A percentile compares a stretch with the other conserved stretches of the same genome.
phyloP scores from a whole-genome alignment of 2,797 vertebrate species.

The Sylvia borin region DNA sequence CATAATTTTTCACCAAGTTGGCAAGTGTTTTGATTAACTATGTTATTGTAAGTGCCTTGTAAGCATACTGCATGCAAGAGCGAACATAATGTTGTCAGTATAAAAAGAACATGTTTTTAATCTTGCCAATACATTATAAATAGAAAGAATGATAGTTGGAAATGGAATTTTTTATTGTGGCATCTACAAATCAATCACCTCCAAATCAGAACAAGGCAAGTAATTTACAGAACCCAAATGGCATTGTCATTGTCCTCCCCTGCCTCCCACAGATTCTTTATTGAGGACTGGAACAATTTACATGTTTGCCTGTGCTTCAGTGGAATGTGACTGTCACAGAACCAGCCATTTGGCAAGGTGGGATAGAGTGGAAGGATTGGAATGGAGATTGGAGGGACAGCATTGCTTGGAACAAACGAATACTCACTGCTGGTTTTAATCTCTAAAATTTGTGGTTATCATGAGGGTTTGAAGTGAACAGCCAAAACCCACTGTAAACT shows the following conservation, averaged over 20 bases:
- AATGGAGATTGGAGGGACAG: not conserved
- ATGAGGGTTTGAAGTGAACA: not conserved
- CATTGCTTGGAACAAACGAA: not conserved
- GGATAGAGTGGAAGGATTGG: not conserved
- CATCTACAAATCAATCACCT: not conserved
- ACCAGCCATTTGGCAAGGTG: not conserved
- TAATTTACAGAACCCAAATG: not conserved
- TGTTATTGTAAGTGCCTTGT: not conserved
- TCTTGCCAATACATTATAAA: not conserved
- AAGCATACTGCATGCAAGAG: not conserved
- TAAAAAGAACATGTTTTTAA: not conserved
- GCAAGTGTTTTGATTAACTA: not conserved
- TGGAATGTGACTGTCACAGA: not conserved
- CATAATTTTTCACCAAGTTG: not conserved
- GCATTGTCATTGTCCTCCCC: fast-evolving
- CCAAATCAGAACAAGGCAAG: not conserved
- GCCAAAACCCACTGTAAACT: not conserved
- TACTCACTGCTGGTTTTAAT: not conserved
- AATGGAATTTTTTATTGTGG: not conserved
- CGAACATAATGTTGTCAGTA: not conserved
- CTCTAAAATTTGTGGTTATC: not conserved
- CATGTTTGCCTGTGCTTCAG: not conserved
- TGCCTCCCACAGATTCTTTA: not conserved
- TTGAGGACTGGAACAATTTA: not conserved
- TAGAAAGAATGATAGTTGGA: not conserved